These are phyloP conservation scores for Pipra filicauda DNA, from an alignment of 2,113 vertebrate genomes.

Conservation along the genomic window DNA sequence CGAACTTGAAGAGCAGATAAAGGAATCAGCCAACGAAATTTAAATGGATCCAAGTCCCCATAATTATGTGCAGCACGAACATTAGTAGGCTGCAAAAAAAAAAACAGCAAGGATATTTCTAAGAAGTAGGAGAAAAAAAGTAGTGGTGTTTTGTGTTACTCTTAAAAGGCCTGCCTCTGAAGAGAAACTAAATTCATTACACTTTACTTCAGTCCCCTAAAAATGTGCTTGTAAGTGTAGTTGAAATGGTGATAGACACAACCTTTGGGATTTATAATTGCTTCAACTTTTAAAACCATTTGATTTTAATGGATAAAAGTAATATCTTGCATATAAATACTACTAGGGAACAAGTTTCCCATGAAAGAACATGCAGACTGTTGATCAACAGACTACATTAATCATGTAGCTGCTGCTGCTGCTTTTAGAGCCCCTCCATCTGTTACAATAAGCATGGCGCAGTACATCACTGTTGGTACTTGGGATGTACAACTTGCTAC, in stretches of 20 bases:
- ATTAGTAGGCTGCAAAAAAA: conserved; percentile 69
- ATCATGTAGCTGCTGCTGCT: neutral
- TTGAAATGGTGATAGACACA: neutral
- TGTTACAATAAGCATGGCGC: neutral
- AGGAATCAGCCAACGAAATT: conserved; percentile 96
- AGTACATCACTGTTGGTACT: neutral
- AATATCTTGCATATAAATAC: neutral
- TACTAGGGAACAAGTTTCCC: neutral
- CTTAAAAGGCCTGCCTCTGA: neutral
- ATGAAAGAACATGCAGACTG: neutral
- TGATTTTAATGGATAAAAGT: conserved; percentile 9
- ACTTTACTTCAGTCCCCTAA: neutral
- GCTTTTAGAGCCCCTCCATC: neutral
- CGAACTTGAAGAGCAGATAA: conserved; percentile 92
- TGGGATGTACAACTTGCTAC: neutral
- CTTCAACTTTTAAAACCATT: conserved; percentile 15
- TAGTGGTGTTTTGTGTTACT: neutral
- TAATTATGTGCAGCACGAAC: conserved; percentile 80
- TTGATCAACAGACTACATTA: neutral
- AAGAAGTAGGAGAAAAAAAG: neutral
- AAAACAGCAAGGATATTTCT: neutral
- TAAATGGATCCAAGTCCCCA: conserved; percentile 89
- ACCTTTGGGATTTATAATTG: neutral
- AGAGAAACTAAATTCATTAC: neutral
- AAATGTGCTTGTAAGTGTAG: neutral